Conservation (phyloP, 2,797 vertebrate species). For the Hyperoplus lanceolatus region DNA sequence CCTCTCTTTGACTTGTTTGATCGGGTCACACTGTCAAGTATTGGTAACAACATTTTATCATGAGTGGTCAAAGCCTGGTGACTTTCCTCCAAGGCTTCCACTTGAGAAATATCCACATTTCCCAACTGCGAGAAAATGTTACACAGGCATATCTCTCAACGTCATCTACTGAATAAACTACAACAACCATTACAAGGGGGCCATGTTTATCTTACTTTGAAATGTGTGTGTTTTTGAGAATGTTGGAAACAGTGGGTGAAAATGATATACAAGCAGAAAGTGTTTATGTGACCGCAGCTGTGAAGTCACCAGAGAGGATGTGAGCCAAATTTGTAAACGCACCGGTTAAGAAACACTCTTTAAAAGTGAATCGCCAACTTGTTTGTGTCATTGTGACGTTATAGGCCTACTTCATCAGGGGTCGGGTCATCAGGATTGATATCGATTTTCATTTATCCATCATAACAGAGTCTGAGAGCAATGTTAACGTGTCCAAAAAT, state of each 20-base stretch:
- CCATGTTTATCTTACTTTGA: constrained; percentile 69
- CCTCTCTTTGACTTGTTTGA: neutral
- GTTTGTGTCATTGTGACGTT: neutral
- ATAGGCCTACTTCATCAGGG: neutral
- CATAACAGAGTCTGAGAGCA: neutral
- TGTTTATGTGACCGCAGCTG: constrained; percentile 81
- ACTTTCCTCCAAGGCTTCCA: constrained; percentile 17
- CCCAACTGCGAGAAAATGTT: constrained; percentile 33
- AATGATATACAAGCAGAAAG: constrained; percentile 37
- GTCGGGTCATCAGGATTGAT: neutral
- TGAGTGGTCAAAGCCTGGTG: neutral
- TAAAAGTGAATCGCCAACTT: constrained; percentile 3
- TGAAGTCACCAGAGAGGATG: constrained; percentile 23
- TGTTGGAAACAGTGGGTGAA: constrained; percentile 47
- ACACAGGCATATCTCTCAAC: constrained; percentile 35
- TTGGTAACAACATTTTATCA: constrained; percentile 6
- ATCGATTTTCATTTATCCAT: neutral
- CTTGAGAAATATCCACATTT: constrained; percentile 55
- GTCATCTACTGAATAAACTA: constrained; percentile 48
- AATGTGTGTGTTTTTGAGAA: constrained; percentile 24
- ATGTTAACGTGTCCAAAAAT: neutral
- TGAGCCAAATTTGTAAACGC: constrained; percentile 38
- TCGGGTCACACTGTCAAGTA: neutral
- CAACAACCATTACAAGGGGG: constrained; percentile 19
- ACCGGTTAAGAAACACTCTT: constrained; percentile 21